Conservation (phyloP, 1,140 invertebrate species). For the Drosophila sp. region DNA sequence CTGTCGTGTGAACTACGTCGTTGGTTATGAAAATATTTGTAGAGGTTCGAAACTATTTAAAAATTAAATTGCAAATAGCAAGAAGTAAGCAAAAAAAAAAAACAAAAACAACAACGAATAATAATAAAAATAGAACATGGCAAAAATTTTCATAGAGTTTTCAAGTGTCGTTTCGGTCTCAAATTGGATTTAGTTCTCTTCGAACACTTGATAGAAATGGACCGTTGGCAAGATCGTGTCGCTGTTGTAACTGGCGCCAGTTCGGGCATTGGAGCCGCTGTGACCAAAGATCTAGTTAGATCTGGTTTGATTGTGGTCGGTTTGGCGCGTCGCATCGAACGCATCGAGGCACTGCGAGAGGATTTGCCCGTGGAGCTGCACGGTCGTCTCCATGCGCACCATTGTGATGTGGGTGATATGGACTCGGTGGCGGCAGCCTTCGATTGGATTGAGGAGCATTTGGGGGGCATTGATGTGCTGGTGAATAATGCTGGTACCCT, state of each 20-base stretch:
- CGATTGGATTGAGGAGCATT: constrained; percentile 85
- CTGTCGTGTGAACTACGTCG: constrained; percentile 45
- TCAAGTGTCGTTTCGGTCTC: not conserved
- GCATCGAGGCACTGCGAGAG: constrained; percentile 84
- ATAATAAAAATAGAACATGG: not conserved
- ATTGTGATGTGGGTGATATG: constrained; percentile 87
- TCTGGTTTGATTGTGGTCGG: constrained; percentile 88
- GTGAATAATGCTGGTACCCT: constrained; percentile 89
- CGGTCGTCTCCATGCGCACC: constrained; percentile 83
- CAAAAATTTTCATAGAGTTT: not conserved
- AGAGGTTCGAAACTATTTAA: constrained; percentile 21
- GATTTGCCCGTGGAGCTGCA: constrained; percentile 53
- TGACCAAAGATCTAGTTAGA: constrained; percentile 84
- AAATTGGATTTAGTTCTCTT: not conserved
- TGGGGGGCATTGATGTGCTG: constrained; percentile 88
- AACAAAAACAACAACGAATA: not conserved
- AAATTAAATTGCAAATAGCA: constrained; percentile 29
- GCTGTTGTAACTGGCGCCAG: constrained; percentile 88
- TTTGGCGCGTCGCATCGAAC: constrained; percentile 86
- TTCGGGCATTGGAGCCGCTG: constrained; percentile 87
- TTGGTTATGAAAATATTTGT: constrained; percentile 20
- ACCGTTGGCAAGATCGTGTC: constrained; percentile 85
- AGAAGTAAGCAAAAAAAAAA: not conserved
- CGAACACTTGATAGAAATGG: constrained; percentile 80
- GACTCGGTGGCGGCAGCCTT: constrained; percentile 87